phyloP scores from a whole-genome alignment of 2,113 vertebrate genomes.

The Daubentonia madagascariensis region DNA sequence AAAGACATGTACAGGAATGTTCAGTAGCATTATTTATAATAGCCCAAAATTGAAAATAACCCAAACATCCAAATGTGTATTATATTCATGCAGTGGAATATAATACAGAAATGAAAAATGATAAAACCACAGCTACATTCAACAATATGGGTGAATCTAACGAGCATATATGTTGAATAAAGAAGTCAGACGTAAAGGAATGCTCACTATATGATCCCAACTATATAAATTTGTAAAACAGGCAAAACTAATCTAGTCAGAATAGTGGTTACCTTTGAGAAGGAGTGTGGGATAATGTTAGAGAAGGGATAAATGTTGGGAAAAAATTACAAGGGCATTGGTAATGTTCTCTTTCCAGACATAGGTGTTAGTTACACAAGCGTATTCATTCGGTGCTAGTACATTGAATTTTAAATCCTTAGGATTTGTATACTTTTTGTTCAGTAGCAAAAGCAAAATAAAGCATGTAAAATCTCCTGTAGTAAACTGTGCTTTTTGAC shows the following conservation, averaged over 20 bases:
- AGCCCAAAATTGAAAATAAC: not conserved
- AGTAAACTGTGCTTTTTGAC: not conserved
- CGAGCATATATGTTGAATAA: not conserved
- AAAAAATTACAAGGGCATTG: not conserved
- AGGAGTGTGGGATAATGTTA: not conserved
- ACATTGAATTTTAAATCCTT: not conserved
- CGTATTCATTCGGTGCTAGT: not conserved
- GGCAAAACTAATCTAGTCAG: not conserved
- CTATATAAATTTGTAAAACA: not conserved
- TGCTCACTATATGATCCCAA: not conserved
- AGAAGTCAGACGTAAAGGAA: not conserved
- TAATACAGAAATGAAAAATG: not conserved
- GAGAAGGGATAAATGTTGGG: not conserved
- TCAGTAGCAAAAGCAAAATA: not conserved
- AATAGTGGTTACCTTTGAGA: not conserved
- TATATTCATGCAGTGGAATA: not conserved
- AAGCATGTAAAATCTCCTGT: not conserved
- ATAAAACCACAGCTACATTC: not conserved
- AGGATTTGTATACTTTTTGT: not conserved
- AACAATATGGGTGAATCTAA: not conserved
- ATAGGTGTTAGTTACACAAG: not conserved
- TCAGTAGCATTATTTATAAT: not conserved
- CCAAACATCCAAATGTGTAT: not conserved
- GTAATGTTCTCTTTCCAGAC: not conserved
- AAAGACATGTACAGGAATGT: not conserved